Evolutionary conservation across 2,888 invertebrate species (phyloP).

Genomic region (Stramonita haemastoma): DNA sequence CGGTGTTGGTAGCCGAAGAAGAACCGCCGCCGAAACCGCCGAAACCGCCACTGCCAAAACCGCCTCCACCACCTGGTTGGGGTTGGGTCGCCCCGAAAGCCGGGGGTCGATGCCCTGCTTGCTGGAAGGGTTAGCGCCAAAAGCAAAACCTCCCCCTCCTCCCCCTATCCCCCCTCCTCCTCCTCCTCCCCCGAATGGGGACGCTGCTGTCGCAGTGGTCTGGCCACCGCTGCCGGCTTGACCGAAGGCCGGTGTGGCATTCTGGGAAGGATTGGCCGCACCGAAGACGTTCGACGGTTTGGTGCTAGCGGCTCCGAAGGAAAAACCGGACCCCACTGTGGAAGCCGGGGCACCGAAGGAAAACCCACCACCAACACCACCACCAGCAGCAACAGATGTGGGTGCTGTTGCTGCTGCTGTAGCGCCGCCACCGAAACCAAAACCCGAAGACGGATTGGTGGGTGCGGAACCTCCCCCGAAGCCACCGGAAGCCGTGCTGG

Average conservation of each 20-base stretch:
- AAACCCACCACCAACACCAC: not conserved
- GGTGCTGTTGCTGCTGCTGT: not conserved
- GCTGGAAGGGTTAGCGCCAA: conserved; percentile 21
- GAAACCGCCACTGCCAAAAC: conserved; percentile 14
- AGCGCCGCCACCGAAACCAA: conserved; percentile 26
- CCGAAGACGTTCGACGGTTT: not conserved
- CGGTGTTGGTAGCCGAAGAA: not conserved
- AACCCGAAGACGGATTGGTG: not conserved
- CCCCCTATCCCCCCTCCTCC: not conserved
- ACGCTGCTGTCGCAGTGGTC: not conserved
- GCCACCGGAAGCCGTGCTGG: not conserved
- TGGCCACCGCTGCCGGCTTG: not conserved
- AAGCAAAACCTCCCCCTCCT: not conserved
- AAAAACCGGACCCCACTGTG: not conserved
- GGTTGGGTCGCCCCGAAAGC: conserved; percentile 1
- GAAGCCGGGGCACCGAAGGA: not conserved
- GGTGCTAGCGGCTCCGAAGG: not conserved
- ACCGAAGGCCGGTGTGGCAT: not conserved
- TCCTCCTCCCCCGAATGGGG: not conserved
- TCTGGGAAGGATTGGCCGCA: not conserved
- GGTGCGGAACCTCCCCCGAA: not conserved
- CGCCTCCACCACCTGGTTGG: not conserved
- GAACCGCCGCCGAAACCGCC: conserved; percentile 27
- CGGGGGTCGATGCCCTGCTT: not conserved
- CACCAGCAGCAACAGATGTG: not conserved